Base-by-base conservation (phyloP, 2,113 vertebrate species). In the Tylochromis polylepis region DNA sequence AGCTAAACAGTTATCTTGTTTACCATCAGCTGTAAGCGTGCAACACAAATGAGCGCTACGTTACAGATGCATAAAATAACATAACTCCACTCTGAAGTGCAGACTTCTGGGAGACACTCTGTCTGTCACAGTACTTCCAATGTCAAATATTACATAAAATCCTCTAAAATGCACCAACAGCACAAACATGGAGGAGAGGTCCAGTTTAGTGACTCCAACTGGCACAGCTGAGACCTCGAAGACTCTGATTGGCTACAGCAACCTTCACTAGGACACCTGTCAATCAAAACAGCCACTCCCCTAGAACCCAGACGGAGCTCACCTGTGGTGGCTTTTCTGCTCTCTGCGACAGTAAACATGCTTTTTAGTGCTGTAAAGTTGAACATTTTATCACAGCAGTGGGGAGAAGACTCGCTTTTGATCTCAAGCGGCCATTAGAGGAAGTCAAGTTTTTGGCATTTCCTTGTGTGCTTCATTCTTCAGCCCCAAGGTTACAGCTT, bases 171-270 rank as follows among this genome's bases (percentile, higher is more conserved):
- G 20, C 20, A 67, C 20, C 20, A 67, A 38, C 11, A 22, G 34
- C 60, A 38, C 20, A 38, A 38, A 67, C 34, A 22, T 38, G 6
- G 34, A 67, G 7, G 12, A 43, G 3, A 49, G 3, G 9, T 18
- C 15, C 4, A 49, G 67, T 72, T 49, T 0, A 29, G 67, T 49
- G 67, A 29, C 9, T 55, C 43, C 20, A 10, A 4, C n/a, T 55
- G n/a, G 8, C 7, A 5, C 24, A 31, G 15, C 1, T 43, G 65
- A 43, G 43, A 75, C 15, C 15, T 18, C 6, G 0, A 5, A 16
- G 41, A 75, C 67, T 27, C 8, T 0, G 14, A 43, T 6, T 70
- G 36, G 36, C 65, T 70, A 15, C n/a, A 27, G 38, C 14, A 16
- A 5, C 3, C 67, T 27, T 43, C 14, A 16, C 38, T 27, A 10